Base-by-base conservation (phyloP, 2,888 invertebrate genomes). In the Drosophila sordidula region DNA sequence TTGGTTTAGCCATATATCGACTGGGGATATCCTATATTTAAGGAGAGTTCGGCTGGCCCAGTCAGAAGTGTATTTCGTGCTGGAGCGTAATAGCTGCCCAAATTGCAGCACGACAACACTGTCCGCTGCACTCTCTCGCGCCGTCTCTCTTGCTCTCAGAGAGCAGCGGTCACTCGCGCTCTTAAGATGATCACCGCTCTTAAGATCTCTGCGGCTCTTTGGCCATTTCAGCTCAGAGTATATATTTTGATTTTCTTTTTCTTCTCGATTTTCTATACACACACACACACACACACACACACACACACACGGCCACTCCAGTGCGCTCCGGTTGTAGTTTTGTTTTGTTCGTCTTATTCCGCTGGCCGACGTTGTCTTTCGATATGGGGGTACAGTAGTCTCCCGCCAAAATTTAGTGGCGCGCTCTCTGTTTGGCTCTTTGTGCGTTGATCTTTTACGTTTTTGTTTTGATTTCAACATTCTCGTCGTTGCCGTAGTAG, bases 371-470 rank as follows among this genome's bases (percentile, higher is more conserved):
- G 46, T 49, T 36, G 55, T 46, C 63, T 44, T 41, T 45, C 57
- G 63, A 26, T 52, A 64, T 70, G 74, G 80, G 81, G 82, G 86
- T 87, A 87, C 86, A 87, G 86, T 87, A 89, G 85, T 86, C 85
- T 87, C 86, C 86, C 86, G 86, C 86, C 86, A 87, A 87, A 87
- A 87, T 78, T 87, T 78, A 89, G 81, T 83, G 78, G 74, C 69
- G 80, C 80, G 69, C 71, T 59, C 55, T 55, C 61, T 62, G 73
- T 66, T 71, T 51, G 65, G 58, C 70, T 75, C 68, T 75, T 80
- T 84, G 89, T 84, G 89, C 85, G 79, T 89, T 85, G 89, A 85
- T 89, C 85, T 85, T 85, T 85, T 85, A 86, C 85, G 89, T 89
- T 87, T 87, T 87, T 87, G 86, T 87, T 87, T 87, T 87, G 86